These are phyloP conservation scores for Iguana delicatissima DNA, from an alignment of 2,797 vertebrate genomes.

Conservation along the genomic window DNA sequence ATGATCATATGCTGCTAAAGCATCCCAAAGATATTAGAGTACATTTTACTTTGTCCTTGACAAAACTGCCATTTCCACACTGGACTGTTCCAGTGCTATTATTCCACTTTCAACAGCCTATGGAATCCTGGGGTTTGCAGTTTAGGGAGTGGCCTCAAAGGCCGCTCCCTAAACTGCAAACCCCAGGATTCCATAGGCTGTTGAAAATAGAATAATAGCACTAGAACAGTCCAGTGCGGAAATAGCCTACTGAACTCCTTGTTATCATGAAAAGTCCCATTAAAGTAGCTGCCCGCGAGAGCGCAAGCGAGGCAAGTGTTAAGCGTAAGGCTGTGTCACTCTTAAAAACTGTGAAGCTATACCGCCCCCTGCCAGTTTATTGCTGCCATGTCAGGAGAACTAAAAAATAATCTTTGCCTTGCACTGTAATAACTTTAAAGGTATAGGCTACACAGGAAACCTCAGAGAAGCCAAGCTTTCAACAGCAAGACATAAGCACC, in stretches of 20 bases:
- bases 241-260: background rate
- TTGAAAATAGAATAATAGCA: no score
- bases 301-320: background rate
- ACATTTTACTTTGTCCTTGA: background rate
- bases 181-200: no score
- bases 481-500: background rate
- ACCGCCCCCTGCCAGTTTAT: slow-evolving; percentile 75
- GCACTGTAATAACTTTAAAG: background rate
- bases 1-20: background rate
- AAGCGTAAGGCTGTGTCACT: background rate
- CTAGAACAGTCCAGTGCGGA: no score
- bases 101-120: no score
- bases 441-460: background rate
- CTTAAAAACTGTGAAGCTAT: slow-evolving; percentile 66
- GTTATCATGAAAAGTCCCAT: background rate
- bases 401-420: background rate
- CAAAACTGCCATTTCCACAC: background rate
- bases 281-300: background rate
- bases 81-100: no score
- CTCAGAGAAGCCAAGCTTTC: background rate
- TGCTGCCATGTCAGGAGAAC: background rate
- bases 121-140: no score
- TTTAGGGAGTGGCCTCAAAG: no score
- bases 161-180: no score
- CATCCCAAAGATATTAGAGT: background rate